Percentiles rank a stretch among this genome's conserved stretches.
These are phyloP conservation scores for Caenorhabditis sulstoni DNA, from an alignment of 2,888 invertebrate species.

Conservation along the genomic window DNA sequence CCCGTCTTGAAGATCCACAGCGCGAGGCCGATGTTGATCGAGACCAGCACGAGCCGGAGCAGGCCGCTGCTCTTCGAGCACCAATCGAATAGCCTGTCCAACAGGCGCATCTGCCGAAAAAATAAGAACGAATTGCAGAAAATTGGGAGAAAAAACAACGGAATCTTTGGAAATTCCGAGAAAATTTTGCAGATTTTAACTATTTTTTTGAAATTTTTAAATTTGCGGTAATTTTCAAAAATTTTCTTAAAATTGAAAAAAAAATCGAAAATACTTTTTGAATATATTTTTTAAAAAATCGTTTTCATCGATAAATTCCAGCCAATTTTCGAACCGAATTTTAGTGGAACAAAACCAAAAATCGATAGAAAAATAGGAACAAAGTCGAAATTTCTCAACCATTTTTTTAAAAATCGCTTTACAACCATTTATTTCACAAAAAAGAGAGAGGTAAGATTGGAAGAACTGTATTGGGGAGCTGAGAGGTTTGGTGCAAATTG, in stretches of 20 bases:
- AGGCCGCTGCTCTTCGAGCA: too few species aligned
- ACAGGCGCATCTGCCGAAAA: conserved; percentile 12
- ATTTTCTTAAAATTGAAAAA: not conserved
- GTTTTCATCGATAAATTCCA: too few species aligned
- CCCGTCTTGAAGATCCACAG: conserved; percentile 78
- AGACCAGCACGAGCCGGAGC: conserved; percentile 27
- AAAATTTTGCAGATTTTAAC: too few species aligned
- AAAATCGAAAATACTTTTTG: conserved; percentile 4
- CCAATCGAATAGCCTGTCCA: too few species aligned
- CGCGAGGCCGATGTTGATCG: conserved; percentile 47
- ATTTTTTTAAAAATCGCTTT: too few species aligned
- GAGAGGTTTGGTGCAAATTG: not conserved
- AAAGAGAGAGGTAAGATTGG: too few species aligned
- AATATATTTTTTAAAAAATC: not conserved
- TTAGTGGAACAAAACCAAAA: conserved; percentile 1
- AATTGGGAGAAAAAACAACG: not conserved
- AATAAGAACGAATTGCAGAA: too few species aligned
- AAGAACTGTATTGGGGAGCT: not conserved
- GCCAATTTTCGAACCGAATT: conserved; percentile 1
- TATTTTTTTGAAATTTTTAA: conserved; percentile 8
- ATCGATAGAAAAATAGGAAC: too few species aligned
- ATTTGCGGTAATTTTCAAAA: not conserved
- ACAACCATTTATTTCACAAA: too few species aligned
- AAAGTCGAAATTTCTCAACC: too few species aligned
- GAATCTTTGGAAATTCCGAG: too few species aligned